A percentile compares a stretch with the other conserved stretches of the same genome.
Evolutionary conservation across 2,113 vertebrate species (phyloP).

Genomic region (Neodon shergylaensis): DNA sequence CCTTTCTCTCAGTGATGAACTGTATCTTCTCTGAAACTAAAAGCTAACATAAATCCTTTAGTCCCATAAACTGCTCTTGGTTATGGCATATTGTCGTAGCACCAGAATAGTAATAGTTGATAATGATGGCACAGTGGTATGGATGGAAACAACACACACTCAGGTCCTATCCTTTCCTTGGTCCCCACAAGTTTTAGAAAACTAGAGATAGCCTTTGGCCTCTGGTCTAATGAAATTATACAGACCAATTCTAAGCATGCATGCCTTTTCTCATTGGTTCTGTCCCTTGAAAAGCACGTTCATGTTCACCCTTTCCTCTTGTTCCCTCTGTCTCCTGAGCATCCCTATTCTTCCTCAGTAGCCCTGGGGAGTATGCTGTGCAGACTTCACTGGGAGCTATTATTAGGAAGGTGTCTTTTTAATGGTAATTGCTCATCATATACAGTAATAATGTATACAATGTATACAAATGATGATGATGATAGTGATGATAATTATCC

Average conservation of each 20-base stretch:
- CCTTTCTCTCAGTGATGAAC: neutral
- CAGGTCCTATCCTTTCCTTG: neutral
- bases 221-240: neutral
- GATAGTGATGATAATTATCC: neutral
- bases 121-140: neutral
- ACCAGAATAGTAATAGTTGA: neutral
- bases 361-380: neutral
- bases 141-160: neutral
- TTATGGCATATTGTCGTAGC: neutral
- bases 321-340: too few species aligned
- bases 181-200: neutral
- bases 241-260: neutral
- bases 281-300: neutral
- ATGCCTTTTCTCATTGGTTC: neutral
- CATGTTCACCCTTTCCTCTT: accelerated
- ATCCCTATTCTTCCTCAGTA: neutral
- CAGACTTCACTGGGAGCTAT: neutral
- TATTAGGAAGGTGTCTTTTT: neutral
- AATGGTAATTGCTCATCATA: neutral
- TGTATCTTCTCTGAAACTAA: neutral
- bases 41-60: neutral
- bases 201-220: neutral
- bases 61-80: neutral
- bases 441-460: neutral
- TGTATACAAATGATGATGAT: too few species aligned